Evolutionary conservation across 1,140 invertebrate genomes (phyloP).

Genomic region (Yoshiicerus persimilis): DNA sequence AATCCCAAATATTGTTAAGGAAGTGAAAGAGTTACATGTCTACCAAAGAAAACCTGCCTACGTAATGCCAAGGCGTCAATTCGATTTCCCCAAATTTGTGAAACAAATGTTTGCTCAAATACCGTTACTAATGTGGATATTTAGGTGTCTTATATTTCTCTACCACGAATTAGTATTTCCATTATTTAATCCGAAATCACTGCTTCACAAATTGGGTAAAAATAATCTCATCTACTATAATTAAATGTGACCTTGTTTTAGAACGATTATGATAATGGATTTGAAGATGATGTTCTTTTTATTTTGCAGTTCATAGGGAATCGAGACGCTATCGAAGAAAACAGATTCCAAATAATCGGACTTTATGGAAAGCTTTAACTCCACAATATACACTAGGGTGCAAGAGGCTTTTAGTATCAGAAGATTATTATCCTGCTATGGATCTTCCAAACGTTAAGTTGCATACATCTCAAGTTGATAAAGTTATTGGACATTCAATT

Average conservation of each 20-base stretch:
- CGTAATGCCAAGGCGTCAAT: slow-evolving; percentile 13
- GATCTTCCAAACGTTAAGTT: neutral
- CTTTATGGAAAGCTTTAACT: neutral
- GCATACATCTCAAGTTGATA: neutral
- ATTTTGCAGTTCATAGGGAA: too few relatives aligned
- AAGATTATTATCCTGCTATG: neutral
- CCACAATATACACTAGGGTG: slow-evolving; percentile 25
- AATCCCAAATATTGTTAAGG: slow-evolving; percentile 33
- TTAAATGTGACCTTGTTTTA: too few relatives aligned
- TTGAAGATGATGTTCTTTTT: too few relatives aligned
- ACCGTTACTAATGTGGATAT: slow-evolving; percentile 4
- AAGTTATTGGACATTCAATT: neutral
- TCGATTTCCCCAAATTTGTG: neutral
- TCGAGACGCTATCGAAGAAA: too few relatives aligned
- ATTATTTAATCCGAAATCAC: neutral
- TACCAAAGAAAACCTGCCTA: slow-evolving; percentile 40
- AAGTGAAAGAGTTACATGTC: slow-evolving; percentile 33
- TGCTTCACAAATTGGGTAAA: neutral
- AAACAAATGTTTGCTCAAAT: neutral
- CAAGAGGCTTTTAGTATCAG: slow-evolving; percentile 12
- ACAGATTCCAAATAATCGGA: neutral
- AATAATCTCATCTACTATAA: too few relatives aligned
- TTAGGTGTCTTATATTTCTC: neutral
- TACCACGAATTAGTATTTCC: neutral
- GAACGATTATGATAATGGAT: too few relatives aligned